phyloP scores from a whole-genome alignment of 2,797 vertebrate genomes.

The Nyctalus aviator region DNA sequence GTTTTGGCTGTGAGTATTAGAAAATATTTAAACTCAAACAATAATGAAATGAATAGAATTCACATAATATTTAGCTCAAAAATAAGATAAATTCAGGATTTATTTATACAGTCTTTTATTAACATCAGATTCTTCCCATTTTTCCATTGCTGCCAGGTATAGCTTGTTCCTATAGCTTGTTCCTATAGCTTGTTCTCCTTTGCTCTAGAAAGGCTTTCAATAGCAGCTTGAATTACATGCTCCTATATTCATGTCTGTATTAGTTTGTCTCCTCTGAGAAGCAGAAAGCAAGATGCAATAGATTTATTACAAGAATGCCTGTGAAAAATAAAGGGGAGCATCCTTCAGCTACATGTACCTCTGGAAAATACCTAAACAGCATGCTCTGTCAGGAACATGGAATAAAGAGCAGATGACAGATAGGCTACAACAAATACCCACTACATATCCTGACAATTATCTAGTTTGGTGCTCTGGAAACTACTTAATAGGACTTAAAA shows the following conservation, averaged over 20 bases:
- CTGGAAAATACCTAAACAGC: not conserved
- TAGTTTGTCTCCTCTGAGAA: not conserved
- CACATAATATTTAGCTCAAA: not conserved
- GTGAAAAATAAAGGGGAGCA: not conserved
- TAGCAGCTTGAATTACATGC: not conserved
- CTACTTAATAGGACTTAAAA: not conserved
- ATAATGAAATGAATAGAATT: not conserved
- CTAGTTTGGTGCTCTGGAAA: not conserved
- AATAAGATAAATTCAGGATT: constrained; percentile 3
- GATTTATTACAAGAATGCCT: not conserved
- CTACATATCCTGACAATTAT: not conserved
- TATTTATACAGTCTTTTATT: not conserved
- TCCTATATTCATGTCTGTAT: not conserved
- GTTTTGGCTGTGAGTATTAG: not conserved
- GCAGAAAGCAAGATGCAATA: not conserved
- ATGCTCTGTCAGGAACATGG: not conserved
- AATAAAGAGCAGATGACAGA: not conserved
- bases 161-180: too few relatives aligned
- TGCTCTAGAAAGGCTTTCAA: not conserved
- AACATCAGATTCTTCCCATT: not conserved
- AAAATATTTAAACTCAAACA: constrained; percentile 42
- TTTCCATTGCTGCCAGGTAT: not conserved
- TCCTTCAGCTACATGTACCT: not conserved
- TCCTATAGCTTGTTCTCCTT: not conserved
- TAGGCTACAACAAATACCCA: not conserved